These are phyloP conservation scores for Galerucella calmariensis DNA, from an alignment of 2,888 invertebrate species.

Conservation along the genomic window DNA sequence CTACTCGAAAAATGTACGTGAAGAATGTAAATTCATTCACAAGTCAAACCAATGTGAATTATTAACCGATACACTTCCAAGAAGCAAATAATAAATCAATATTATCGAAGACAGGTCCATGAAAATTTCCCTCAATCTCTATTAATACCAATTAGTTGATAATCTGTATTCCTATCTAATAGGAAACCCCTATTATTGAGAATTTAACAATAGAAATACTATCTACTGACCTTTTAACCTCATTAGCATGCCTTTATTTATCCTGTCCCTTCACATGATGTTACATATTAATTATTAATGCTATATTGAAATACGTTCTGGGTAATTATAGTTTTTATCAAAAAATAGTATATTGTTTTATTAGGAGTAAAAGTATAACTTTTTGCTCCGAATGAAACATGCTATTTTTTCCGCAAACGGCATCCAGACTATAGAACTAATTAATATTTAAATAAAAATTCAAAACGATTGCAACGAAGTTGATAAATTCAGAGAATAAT, in stretches of 20 bases:
- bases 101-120: not conserved
- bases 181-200: not conserved
- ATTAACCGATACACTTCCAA: not conserved
- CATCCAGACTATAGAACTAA: too few relatives aligned
- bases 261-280: not conserved
- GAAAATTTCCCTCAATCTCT: not conserved
- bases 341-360: too few relatives aligned
- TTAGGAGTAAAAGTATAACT: too few relatives aligned
- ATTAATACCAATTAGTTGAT: not conserved
- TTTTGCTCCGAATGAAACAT: too few relatives aligned
- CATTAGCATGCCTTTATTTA: not conserved
- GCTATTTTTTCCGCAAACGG: too few relatives aligned
- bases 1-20: too few relatives aligned
- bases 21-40: not conserved
- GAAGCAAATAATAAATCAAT: not conserved
- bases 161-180: not conserved
- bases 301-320: too few relatives aligned
- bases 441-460: too few relatives aligned
- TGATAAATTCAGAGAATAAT: too few relatives aligned
- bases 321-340: too few relatives aligned
- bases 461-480: too few relatives aligned
- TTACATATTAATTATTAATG: not conserved
- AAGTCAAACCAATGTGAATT: too few relatives aligned
- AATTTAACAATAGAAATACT: not conserved
- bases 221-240: not conserved